Evolutionary conservation across 2,888 invertebrate species (phyloP), one percentile per base, ranked within the genome.

Genomic region (Drosophila mercatorum): DNA sequence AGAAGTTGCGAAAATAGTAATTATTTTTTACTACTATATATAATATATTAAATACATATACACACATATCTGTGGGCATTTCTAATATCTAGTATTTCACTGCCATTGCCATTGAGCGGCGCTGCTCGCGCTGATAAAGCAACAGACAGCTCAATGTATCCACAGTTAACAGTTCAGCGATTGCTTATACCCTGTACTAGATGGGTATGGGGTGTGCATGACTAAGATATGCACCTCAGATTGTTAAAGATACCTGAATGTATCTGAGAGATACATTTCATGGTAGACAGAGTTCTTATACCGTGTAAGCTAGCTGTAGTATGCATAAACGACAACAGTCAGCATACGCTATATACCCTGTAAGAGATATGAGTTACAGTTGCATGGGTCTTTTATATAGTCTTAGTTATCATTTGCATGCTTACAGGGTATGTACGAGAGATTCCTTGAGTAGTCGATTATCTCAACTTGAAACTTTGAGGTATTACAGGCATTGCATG

Each of bases 1-100:
- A 49, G 47, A 59, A 41, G 68, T 68, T 72, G 78, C 68, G 77
- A 81, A 85, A 78, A 81, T 67, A 74, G 83, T 77, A 85, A 75
- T 85, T 88, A 85, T 85, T 41, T 41, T 41, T 64, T 70, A 79
- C 67, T 72, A 83, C 75, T 56, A 64, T 68, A 46, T 64, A 46
- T 64, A 51, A 81, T 74, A 61, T 67, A 82, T 51, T 36, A 34
- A 34, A 34, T 34, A 34, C 28, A 28, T 6, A 17, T 12, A 51
- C 17, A 34, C 11, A 49, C 17, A 34, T 62, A 68, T 51, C 63
- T 64, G 58, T 55, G 71, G 75, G 72, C 52, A 78, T 88, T 81
- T 83, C 84, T 84, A 86, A 77, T 57, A 49, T 61, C 51, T 52
- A 59, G 46, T 62, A 61, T 66, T 61, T 59, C 70, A 61, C 71